Evolutionary conservation across 2,888 invertebrate genomes (phyloP), one percentile per base, ranked within the genome.

Genomic region (Proisotoma minuta): DNA sequence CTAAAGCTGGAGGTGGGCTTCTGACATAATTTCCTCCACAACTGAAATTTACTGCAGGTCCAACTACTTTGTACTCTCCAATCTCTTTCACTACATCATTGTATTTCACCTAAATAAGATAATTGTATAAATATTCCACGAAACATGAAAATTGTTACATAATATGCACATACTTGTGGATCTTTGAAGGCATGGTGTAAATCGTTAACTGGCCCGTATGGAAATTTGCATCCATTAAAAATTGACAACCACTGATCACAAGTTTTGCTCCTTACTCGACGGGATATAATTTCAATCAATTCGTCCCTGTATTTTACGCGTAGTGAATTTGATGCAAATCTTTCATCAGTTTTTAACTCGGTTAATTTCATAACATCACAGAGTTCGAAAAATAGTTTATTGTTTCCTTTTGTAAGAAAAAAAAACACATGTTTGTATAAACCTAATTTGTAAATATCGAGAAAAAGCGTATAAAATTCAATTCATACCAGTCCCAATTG

Each of bases 171-270:
- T 2, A 52, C 84, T 78, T 97, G 97, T 1, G 87, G 87, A 81
- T 97, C 93, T 56, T 85, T 82, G 77, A 97, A 97, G 0, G 90
- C 91, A 78, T 91, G 85, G 66, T 84, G 79, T 78, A 97, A 85
- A 47, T 82, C 86, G 79, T 98, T 97, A 2, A 98, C 85, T 0
- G 94, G 93, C 0, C 94, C 96, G 75, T 87, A 88, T 0, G 97
- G 93, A 77, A 95, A 91, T 1, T 86, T 80, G 1, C 86, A 85
- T 20, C 84, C 84, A 60, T 87, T 83, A 73, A 97, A 88, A 43
- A 84, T 76, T 1, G 77, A 72, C 65, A 83, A 78, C 95, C 95
- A 96, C 75, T 91, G 85, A 26, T 82, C 80, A 54, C 85, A 88
- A 0, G 85, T 84, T 76, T 88, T 87, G n/a, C 77, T 74, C n/a